Evolutionary conservation across 2,888 invertebrate species (phyloP).

Genomic region (Apoda limacodes): DNA sequence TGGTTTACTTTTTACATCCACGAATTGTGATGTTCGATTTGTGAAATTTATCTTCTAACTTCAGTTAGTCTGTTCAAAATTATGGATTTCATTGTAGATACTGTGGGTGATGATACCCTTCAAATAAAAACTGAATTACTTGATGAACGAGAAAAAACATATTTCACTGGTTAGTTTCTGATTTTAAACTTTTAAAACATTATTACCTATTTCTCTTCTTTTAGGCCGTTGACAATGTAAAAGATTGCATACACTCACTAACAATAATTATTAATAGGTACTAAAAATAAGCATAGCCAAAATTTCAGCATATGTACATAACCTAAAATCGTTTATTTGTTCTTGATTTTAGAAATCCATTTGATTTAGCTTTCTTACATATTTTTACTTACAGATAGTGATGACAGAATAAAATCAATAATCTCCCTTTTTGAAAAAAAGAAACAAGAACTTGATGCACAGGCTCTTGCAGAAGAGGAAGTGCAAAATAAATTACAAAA

Average conservation of each 20-base stretch:
- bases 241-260: neutral
- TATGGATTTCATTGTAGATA: slow-evolving; percentile 73
- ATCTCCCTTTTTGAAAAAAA: slow-evolving; percentile 44
- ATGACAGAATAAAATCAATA: slow-evolving; percentile 36
- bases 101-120: slow-evolving; percentile 58
- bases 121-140: slow-evolving; percentile 39
- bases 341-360: too few species aligned
- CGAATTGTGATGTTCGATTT: too few species aligned
- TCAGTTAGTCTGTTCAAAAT: too few species aligned
- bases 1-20: too few species aligned
- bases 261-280: too few species aligned
- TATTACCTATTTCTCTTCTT: neutral
- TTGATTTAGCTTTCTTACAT: too few species aligned
- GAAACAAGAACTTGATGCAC: slow-evolving; percentile 41
- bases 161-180: slow-evolving; percentile 47
- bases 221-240: too few species aligned
- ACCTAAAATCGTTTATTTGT: too few species aligned
- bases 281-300: too few species aligned
- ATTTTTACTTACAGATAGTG: slow-evolving; percentile 38
- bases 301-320: too few species aligned
- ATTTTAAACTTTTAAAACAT: slow-evolving; percentile 1
- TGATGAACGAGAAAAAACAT: slow-evolving; percentile 37
- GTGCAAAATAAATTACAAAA: slow-evolving; percentile 38
- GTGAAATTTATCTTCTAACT: too few species aligned
- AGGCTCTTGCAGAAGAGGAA: slow-evolving; percentile 34